These are phyloP conservation scores for Sebastes iracundus DNA, from an alignment of 2,797 vertebrate species.

Conservation along the genomic window DNA sequence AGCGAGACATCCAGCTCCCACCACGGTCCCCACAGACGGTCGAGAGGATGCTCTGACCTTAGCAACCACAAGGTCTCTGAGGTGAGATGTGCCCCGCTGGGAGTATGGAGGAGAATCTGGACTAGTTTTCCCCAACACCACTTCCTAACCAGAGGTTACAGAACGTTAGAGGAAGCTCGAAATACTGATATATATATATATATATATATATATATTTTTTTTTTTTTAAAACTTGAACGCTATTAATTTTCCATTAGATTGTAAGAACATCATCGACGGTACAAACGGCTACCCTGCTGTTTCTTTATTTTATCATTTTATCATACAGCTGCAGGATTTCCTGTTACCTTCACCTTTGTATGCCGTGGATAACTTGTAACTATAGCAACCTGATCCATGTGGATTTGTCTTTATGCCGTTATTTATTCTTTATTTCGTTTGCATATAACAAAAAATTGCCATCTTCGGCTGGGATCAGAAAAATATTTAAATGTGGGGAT, in stretches of 20 bases:
- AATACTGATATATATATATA: background rate
- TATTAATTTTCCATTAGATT: background rate
- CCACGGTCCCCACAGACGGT: constrained; percentile 32
- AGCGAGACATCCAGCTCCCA: constrained; percentile 55
- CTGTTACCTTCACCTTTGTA: background rate
- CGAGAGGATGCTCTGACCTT: constrained; percentile 47
- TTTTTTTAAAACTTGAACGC: background rate
- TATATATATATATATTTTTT: too few species aligned
- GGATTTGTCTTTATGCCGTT: background rate
- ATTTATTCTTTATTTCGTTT: background rate
- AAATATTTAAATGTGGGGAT: background rate
- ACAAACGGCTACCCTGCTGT: too few species aligned
- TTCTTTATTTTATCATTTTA: background rate
- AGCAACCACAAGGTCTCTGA: constrained; percentile 31
- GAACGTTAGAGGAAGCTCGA: background rate
- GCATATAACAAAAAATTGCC: background rate
- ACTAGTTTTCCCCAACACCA: background rate
- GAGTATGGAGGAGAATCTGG: constrained; percentile 5
- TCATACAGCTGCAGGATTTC: background rate
- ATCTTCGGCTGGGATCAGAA: background rate
- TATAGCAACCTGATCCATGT: background rate
- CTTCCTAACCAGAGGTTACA: background rate
- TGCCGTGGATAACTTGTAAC: background rate
- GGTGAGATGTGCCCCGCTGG: constrained; percentile 29
- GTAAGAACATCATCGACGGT: background rate